Evolutionary conservation across 2,888 invertebrate genomes (phyloP).

Genomic region (Brenthis daphne): DNA sequence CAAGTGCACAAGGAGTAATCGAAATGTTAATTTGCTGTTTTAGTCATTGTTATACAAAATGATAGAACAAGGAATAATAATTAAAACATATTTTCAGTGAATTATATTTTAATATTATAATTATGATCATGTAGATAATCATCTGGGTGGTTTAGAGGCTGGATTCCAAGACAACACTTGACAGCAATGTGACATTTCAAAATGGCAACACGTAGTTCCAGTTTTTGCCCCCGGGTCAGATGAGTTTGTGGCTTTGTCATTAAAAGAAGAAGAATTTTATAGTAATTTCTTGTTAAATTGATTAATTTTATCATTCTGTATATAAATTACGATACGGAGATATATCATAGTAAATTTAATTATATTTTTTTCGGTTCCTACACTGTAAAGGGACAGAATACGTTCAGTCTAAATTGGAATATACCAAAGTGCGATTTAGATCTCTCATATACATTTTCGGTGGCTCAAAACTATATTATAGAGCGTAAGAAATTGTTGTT

Average conservation of each 20-base stretch:
- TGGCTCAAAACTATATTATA: conserved; percentile 26
- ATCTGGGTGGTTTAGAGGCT: too few species aligned
- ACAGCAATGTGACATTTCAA: too few species aligned
- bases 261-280: not conserved
- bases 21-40: too few species aligned
- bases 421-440: conserved; percentile 69
- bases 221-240: too few species aligned
- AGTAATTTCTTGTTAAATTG: not conserved
- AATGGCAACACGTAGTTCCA: too few species aligned
- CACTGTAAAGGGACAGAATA: conserved; percentile 4
- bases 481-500: not conserved
- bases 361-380: conserved; percentile 17
- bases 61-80: too few species aligned
- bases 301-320: not conserved
- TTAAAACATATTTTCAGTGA: too few species aligned
- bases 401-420: conserved; percentile 49
- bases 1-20: too few species aligned
- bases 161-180: too few species aligned
- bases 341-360: not conserved
- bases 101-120: too few species aligned
- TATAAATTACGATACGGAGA: not conserved
- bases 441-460: conserved; percentile 47
- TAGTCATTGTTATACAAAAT: too few species aligned
- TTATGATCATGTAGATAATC: too few species aligned
- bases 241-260: not conserved